A percentile compares a stretch with the other conserved stretches of the same genome.
These are phyloP conservation scores for cattle (Bos taurus) DNA, from an alignment of 2,113 vertebrate genomes.

Conservation along the genomic window ARS-UCD2.0 NC_037337.1:86359501-86360000, in stretches of 20 bases:
- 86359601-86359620: not conserved
- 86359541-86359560: not conserved
- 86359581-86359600: not conserved
- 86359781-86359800: not conserved
- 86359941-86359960: not conserved
- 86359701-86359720: not conserved
- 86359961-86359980: not conserved
- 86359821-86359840: not conserved
- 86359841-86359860: not conserved
- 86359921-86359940: not conserved
- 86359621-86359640: not conserved
- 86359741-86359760: not conserved
- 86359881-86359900: not conserved
- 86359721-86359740: not conserved
- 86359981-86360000: conserved; percentile 33
- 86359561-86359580: not conserved
- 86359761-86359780: not conserved
- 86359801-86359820: not conserved
- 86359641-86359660: not conserved
- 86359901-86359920: not conserved
- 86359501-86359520: conserved; percentile 53
- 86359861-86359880: not conserved
- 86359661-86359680: not conserved
- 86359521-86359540: conserved; percentile 5
- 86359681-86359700: not conserved